These are phyloP conservation scores for Corticium candelabrum DNA, from an alignment of 37 sponge, comb jelly and placozoan species.

Conservation along the genomic window DNA sequence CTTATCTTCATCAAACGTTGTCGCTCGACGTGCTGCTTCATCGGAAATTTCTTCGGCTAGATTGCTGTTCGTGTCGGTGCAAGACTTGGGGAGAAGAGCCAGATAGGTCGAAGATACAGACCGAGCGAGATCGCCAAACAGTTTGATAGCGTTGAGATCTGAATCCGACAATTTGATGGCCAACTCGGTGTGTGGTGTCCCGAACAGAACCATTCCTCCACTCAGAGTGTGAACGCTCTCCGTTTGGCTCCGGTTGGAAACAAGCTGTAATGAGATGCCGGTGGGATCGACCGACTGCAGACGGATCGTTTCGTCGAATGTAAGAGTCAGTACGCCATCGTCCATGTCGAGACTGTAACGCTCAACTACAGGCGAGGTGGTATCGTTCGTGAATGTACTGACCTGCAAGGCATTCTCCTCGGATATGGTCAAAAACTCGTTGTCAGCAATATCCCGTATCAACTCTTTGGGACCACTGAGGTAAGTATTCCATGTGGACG, in stretches of 20 bases:
- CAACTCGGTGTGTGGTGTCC: constrained; percentile 19
- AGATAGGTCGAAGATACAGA: constrained; percentile 41
- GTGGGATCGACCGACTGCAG: constrained; percentile 58
- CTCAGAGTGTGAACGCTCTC: not conserved
- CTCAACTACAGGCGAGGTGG: constrained; percentile 40
- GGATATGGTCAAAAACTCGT: constrained; percentile 19
- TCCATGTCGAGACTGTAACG: constrained; percentile 44
- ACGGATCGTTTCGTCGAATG: constrained; percentile 78
- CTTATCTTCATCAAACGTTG: not conserved
- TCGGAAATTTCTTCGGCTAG: not conserved
- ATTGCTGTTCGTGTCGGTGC: constrained; percentile 41
- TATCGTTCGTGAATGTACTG: constrained; percentile 39
- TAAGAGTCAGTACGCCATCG: constrained; percentile 29
- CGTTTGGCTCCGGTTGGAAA: not conserved
- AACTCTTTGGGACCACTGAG: constrained; percentile 13
- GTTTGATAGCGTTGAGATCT: constrained; percentile 63
- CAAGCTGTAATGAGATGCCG: constrained; percentile 58
- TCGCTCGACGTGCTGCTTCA: not conserved
- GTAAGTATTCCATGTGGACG: not conserved
- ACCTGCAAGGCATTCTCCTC: constrained; percentile 26
- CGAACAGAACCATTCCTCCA: not conserved
- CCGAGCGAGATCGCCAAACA: constrained; percentile 32
- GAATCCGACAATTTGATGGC: constrained; percentile 18
- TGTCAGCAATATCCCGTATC: constrained; percentile 56
- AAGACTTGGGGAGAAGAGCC: constrained; percentile 27